Conservation (phyloP, 2,797 vertebrate species). For the Numenius phaeopus region DNA sequence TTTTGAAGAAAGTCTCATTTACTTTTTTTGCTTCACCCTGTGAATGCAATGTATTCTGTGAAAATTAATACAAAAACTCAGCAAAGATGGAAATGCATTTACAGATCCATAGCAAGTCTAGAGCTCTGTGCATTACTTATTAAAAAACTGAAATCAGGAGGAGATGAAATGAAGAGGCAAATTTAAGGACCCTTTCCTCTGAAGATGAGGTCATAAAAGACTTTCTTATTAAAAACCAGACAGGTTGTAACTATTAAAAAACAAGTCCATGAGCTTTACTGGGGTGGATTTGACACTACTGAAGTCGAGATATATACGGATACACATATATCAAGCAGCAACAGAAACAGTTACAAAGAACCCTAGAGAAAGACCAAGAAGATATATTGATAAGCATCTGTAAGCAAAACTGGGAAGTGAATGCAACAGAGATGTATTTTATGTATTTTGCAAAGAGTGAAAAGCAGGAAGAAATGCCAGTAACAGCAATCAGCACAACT, state of each 20-base stretch:
- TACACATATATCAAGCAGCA: not conserved
- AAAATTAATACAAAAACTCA: not conserved
- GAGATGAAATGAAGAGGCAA: conserved; percentile 3
- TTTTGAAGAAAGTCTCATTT: not conserved
- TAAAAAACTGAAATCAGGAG: not conserved
- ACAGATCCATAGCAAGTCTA: not conserved
- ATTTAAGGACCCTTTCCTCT: conserved; percentile 9
- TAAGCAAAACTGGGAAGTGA: not conserved
- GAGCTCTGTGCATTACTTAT: not conserved
- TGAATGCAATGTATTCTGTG: not conserved
- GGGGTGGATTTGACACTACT: not conserved
- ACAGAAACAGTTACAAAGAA: not conserved
- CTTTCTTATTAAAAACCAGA: conserved; percentile 39
- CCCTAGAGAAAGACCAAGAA: not conserved
- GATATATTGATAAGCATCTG: not conserved
- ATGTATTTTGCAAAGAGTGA: not conserved
- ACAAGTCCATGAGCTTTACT: not conserved
- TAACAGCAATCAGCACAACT: not conserved
- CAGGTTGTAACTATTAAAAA: conserved; percentile 41
- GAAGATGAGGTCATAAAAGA: conserved; percentile 35
- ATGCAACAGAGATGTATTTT: not conserved
- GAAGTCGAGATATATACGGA: not conserved
- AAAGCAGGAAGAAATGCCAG: not conserved
- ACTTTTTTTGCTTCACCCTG: not conserved
- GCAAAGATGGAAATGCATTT: not conserved